These are phyloP conservation scores for Mystacides longicornis DNA, from an alignment of 2,888 invertebrate species.

Conservation along the genomic window DNA sequence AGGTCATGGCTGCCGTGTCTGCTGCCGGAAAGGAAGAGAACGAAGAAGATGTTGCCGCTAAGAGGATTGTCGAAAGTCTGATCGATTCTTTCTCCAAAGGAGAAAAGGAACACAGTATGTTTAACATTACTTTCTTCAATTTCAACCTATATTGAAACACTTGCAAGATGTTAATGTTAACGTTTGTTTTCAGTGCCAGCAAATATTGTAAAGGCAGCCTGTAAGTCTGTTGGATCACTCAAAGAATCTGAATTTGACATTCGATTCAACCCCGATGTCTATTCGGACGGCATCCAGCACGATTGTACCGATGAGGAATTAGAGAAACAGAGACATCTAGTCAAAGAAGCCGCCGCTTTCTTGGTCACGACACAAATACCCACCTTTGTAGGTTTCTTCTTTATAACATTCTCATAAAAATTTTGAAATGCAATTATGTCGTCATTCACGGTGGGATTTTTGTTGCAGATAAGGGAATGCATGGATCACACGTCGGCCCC, in stretches of 20 bases:
- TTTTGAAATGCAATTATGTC: too few species aligned
- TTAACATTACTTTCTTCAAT: conserved; percentile 26
- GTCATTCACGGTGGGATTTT: too few species aligned
- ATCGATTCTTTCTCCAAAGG: conserved; percentile 70
- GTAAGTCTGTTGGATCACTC: conserved; percentile 85
- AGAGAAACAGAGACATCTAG: conserved; percentile 78
- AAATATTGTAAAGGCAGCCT: conserved; percentile 83
- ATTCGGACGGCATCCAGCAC: conserved; percentile 89
- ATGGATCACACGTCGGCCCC: conserved; percentile 88
- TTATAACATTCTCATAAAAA: not conserved
- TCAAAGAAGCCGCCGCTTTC: conserved; percentile 94
- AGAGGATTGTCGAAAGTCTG: conserved; percentile 85
- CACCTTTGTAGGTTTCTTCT: conserved; percentile 63
- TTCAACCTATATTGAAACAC: not conserved
- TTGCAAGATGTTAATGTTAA: not conserved
- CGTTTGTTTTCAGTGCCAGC: conserved; percentile 61
- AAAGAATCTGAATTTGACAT: conserved; percentile 95
- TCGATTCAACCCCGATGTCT: conserved; percentile 97
- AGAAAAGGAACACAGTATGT: conserved; percentile 65
- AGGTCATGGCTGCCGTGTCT: conserved; percentile 24
- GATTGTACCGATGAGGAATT: conserved; percentile 60
- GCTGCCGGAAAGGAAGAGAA: conserved; percentile 57
- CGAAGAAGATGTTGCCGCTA: conserved; percentile 60
- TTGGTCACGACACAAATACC: conserved; percentile 91
- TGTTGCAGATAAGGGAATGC: conserved; percentile 84